Conservation (phyloP, 2,888 invertebrate genomes). For the Yponomeuta cagnagella region DNA sequence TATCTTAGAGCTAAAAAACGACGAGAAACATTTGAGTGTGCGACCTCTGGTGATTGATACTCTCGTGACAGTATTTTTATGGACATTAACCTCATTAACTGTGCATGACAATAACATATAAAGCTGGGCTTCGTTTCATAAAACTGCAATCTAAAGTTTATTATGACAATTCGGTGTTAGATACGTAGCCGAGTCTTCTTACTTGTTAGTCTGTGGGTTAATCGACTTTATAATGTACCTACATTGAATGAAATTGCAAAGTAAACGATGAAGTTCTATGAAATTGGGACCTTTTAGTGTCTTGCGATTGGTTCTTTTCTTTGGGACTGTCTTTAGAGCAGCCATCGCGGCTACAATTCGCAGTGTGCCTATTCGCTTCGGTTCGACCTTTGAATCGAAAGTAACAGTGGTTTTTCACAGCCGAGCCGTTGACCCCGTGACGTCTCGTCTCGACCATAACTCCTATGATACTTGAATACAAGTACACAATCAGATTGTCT, state of each 20-base stretch:
- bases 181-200: too few species aligned
- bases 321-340: background rate
- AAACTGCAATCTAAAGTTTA: too few species aligned
- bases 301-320: background rate
- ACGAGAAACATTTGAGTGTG: background rate
- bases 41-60: background rate
- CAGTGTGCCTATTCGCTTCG: background rate
- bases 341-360: background rate
- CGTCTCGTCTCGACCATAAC: constrained; percentile 6
- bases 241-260: too few species aligned
- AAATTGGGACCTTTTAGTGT: too few species aligned
- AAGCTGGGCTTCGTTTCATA: background rate
- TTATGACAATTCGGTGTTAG: too few species aligned
- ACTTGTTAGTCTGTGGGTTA: too few species aligned
- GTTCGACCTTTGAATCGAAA: constrained; percentile 21
- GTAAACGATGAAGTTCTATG: too few species aligned
- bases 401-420: constrained; percentile 62
- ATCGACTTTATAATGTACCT: too few species aligned
- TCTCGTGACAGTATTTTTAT: background rate
- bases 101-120: background rate
- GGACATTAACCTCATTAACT: background rate
- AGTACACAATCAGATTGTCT: background rate
- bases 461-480: background rate
- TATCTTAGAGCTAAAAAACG: background rate
- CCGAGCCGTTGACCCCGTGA: constrained; percentile 53